These are phyloP conservation scores for Hippopotamus amphibius DNA, from an alignment of 2,113 vertebrate species.

Conservation along the genomic window DNA sequence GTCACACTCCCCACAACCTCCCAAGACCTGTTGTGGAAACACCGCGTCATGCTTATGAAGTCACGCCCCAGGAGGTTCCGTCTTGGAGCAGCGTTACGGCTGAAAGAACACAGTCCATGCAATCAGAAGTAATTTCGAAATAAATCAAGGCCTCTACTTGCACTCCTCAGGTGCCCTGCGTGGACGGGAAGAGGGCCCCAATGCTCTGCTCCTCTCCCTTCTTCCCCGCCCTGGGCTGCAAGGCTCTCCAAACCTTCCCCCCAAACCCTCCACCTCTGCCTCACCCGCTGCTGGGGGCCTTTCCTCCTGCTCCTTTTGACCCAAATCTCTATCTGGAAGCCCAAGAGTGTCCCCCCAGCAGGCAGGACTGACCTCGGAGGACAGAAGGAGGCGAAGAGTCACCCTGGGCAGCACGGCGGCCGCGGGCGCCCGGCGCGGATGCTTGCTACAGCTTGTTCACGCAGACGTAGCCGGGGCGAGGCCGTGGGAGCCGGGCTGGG, in stretches of 20 bases:
- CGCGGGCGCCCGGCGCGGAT: too few species aligned
- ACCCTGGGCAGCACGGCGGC: neutral
- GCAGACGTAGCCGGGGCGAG: neutral
- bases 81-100: conserved; percentile 51
- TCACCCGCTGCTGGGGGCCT: neutral
- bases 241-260: neutral
- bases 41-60: conserved; percentile 63
- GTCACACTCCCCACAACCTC: neutral
- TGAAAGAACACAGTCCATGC: conserved; percentile 66
- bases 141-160: conserved; percentile 53
- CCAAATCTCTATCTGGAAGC: neutral
- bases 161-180: neutral
- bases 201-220: neutral
- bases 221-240: neutral
- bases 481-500: neutral
- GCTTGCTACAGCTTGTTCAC: neutral
- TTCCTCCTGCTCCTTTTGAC: neutral
- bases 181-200: neutral
- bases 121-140: conserved; percentile 68
- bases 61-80: conserved; percentile 61
- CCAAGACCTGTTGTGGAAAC: conserved; percentile 58
- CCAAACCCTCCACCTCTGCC: neutral
- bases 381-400: neutral
- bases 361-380: neutral
- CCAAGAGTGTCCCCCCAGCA: neutral